phyloP scores from a whole-genome alignment of 1,140 invertebrate genomes.

The Pemphigus obesinymphae region DNA sequence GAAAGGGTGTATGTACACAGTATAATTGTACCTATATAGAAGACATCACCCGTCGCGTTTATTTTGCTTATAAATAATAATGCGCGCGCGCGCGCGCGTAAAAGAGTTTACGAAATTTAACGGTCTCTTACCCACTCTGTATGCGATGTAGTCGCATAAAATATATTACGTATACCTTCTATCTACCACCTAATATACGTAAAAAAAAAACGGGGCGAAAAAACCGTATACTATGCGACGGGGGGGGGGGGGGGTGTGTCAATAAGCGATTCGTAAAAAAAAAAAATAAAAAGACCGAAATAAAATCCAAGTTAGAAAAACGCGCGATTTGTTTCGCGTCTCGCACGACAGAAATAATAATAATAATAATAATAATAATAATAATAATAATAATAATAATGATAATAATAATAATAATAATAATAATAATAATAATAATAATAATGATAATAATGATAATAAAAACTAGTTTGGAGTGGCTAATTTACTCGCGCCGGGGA shows the following conservation, averaged over 20 bases:
- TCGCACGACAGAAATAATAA: too few relatives aligned
- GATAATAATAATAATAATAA: too few relatives aligned
- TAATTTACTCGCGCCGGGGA: neutral
- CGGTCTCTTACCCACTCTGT: neutral
- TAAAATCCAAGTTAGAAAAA: neutral
- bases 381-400: too few relatives aligned
- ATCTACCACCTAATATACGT: neutral
- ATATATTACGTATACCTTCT: neutral
- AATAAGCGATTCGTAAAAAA: neutral
- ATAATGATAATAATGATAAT: neutral
- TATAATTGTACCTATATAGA: too few relatives aligned
- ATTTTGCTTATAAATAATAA: neutral
- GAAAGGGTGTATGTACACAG: too few relatives aligned
- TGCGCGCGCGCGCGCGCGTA: too few relatives aligned
- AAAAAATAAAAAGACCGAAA: neutral
- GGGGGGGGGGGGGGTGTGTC: neutral
- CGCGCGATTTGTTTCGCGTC: neutral
- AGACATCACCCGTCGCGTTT: neutral
- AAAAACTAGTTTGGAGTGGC: slow-evolving; percentile 19
- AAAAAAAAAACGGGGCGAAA: slow-evolving; percentile 2
- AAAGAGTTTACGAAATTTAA: slow-evolving; percentile 35
- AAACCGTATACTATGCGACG: neutral
- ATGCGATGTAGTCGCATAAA: neutral
- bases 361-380: too few relatives aligned
- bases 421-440: too few relatives aligned